Percentiles rank a stretch among this genome's conserved stretches.
These are phyloP conservation scores for Lasioglossum villosulum DNA, from an alignment of 2,888 invertebrate species.

Conservation along the genomic window DNA sequence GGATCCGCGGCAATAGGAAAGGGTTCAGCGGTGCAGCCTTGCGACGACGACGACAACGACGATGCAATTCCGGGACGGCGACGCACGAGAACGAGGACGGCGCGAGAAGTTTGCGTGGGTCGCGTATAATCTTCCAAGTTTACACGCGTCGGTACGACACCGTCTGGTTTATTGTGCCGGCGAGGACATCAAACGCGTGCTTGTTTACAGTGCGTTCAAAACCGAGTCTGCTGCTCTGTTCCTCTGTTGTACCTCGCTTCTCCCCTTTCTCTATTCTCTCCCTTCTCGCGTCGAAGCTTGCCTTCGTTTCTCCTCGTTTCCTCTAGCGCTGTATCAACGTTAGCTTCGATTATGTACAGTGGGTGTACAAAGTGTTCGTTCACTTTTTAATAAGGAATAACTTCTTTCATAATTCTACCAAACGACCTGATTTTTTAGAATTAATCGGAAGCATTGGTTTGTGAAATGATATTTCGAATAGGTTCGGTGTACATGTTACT, in stretches of 20 bases:
- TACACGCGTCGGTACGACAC: constrained; percentile 19
- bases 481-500: no score
- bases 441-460: no score
- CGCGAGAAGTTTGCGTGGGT: constrained; percentile 29
- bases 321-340: not conserved
- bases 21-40: constrained; percentile 4
- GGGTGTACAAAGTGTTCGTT: no score
- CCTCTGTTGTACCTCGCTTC: not conserved
- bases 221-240: not conserved
- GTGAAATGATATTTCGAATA: no score
- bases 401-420: no score
- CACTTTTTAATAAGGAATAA: no score
- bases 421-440: no score
- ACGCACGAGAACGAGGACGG: not conserved
- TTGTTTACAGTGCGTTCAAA: constrained; percentile 48
- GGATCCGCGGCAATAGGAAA: not conserved
- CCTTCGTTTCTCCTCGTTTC: not conserved
- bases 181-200: constrained; percentile 55
- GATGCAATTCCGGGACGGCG: not conserved
- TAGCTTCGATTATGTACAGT: not conserved
- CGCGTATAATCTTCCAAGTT: constrained; percentile 43
- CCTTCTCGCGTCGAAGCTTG: not conserved
- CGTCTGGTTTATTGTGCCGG: constrained; percentile 47
- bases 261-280: not conserved
- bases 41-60: not conserved